A percentile compares a stretch with the other conserved stretches of the same genome.
phyloP scores from a whole-genome alignment of 2,797 vertebrate species.

The Crenuchus spilurus region DNA sequence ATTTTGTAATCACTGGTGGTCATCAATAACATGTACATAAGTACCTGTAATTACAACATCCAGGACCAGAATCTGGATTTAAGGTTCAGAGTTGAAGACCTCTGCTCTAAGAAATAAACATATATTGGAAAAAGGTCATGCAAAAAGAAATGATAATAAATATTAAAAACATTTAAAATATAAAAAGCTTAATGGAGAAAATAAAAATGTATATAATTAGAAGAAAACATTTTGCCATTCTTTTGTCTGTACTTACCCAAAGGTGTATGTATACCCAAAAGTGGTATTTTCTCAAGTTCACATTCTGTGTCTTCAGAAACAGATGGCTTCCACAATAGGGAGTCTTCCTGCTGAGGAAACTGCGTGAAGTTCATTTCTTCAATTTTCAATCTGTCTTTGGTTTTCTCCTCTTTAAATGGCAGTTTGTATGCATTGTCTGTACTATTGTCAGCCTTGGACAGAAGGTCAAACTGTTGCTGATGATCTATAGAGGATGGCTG shows the following conservation, averaged over 20 bases:
- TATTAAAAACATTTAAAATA: too few species aligned
- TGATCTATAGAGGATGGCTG: slow-evolving; percentile 1
- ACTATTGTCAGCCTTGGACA: not conserved
- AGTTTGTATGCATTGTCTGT: slow-evolving; percentile 37
- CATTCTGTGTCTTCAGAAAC: slow-evolving; percentile 62
- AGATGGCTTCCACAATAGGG: slow-evolving; percentile 51
- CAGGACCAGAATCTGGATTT: too few species aligned
- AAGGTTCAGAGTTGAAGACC: too few species aligned
- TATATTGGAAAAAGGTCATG: too few species aligned
- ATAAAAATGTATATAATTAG: too few species aligned
- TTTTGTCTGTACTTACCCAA: slow-evolving; percentile 40
- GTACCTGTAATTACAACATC: too few species aligned
- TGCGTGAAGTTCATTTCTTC: slow-evolving; percentile 30
- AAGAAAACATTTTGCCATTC: not conserved
- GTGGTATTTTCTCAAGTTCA: slow-evolving; percentile 62
- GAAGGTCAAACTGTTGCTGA: not conserved
- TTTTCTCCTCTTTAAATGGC: slow-evolving; percentile 50
- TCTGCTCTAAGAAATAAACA: too few species aligned
- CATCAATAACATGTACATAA: too few species aligned
- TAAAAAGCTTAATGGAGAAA: too few species aligned
- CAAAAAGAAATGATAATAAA: too few species aligned
- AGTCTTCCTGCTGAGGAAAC: slow-evolving; percentile 42
- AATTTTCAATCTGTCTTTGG: slow-evolving; percentile 49
- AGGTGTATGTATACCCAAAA: slow-evolving; percentile 29
- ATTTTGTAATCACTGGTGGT: too few species aligned